Evolutionary conservation across 2,113 vertebrate species (phyloP), one percentile per base, ranked within the genome.

Genomic region (Pantherophis guttatus): DNA sequence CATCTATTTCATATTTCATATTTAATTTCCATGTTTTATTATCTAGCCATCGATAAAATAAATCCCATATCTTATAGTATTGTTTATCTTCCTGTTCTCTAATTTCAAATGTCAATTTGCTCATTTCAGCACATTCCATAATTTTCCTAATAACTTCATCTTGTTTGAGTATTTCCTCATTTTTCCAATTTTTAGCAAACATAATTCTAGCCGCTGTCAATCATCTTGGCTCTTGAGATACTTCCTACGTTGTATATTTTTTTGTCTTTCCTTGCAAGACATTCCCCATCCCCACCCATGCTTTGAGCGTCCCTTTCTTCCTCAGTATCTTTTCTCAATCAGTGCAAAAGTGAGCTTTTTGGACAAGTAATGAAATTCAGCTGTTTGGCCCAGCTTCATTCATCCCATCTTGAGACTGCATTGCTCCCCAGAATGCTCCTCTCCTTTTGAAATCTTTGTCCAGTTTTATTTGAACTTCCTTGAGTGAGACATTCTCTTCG

Each of bases 401-500:
- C 81, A 48, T 50, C 52, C 86, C 65, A 21, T 65, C 53, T 39
- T 0, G n/a, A 0, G 1, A 17, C 0, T 0, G 3, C 23, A 0
- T 87, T 62, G 65, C 44, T 89, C 59, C 65, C 55, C 2, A 0
- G 11, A 57, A 17, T 75, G 44, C 44, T 48, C 44, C 44, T 48
- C 81, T 29, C 29, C 54, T 89, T 91, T 33, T 15, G n/a, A 86
- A 70, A 85, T 48, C 57, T 90, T 48, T 89, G n/a, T 24, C 54
- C 86, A 52, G 0, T 44, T 39, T 48, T 39, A 0, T 89, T 87
- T 55, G 44, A 33, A 59, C 24, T 0, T 0, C 19, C 93, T 87
- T 58, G 86, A 59, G 55, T 57, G 21, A 11, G 0, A 0, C 53
- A n/a, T 92, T 50, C 86, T 19, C 48, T 13, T 0, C 8, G 89